These are phyloP conservation scores for Apamea anceps DNA, from an alignment of 2,888 invertebrate species.

Conservation along the genomic window DNA sequence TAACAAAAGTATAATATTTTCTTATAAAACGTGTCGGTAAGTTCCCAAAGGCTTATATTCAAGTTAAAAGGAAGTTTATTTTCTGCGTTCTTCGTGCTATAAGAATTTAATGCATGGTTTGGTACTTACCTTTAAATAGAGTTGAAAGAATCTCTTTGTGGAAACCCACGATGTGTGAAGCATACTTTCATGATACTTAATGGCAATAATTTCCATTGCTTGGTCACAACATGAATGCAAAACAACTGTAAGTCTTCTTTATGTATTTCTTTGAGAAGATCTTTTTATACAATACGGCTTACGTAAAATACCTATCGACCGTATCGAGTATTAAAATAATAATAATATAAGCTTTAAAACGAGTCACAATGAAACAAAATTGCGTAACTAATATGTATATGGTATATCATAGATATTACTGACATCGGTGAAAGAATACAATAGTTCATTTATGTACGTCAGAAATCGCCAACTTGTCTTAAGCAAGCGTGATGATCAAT, in stretches of 20 bases:
- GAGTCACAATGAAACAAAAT: not conserved
- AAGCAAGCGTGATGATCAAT: too few species aligned
- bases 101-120: slow-evolving; percentile 14
- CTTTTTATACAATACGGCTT: not conserved
- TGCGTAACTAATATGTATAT: not conserved
- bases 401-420: too few species aligned
- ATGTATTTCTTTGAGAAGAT: not conserved
- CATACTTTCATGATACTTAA: not conserved
- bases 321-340: not conserved
- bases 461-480: too few species aligned
- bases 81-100: slow-evolving; percentile 12
- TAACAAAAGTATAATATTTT: slow-evolving; percentile 38
- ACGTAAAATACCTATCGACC: too few species aligned
- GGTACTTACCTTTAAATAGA: not conserved
- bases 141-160: not conserved
- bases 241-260: slow-evolving; percentile 7
- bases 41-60: slow-evolving; percentile 40
- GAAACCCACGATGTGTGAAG: slow-evolving; percentile 5
- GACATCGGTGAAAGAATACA: too few species aligned
- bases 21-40: slow-evolving; percentile 17
- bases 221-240: slow-evolving; percentile 11
- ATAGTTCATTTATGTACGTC: too few species aligned
- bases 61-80: slow-evolving; percentile 29
- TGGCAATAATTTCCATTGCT: not conserved
- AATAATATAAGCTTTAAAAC: not conserved